Evolutionary conservation across 2,113 vertebrate species (phyloP).

Genomic region (Zosterops japonicus): DNA sequence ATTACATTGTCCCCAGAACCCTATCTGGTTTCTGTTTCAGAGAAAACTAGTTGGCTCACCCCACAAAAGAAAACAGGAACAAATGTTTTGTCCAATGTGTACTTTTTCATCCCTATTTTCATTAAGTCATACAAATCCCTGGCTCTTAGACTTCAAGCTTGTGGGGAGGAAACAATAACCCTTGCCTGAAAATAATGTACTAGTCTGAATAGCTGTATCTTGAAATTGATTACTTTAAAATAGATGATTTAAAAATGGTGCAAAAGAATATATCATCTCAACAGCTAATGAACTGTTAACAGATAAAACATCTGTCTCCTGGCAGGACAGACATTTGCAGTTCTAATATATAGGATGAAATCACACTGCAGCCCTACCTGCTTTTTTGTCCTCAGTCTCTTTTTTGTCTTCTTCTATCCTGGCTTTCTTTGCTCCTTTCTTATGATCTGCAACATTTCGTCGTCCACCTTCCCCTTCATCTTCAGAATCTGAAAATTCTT

Average conservation of each 20-base stretch:
- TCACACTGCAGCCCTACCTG: constrained; percentile 68
- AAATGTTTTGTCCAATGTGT: neutral
- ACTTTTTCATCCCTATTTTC: neutral
- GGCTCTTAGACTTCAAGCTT: neutral
- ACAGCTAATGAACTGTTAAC: neutral
- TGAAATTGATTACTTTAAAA: neutral
- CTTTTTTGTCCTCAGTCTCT: constrained; percentile 88
- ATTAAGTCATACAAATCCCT: neutral
- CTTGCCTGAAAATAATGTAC: neutral
- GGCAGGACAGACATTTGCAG: neutral
- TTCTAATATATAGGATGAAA: neutral
- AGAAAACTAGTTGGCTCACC: neutral
- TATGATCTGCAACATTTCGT: constrained; percentile 87
- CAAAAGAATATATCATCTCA: neutral
- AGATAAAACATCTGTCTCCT: neutral
- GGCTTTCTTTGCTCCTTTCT: constrained; percentile 87
- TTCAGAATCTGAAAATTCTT: constrained; percentile 94
- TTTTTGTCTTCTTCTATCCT: constrained; percentile 90
- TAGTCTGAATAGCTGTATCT: neutral
- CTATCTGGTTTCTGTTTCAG: neutral
- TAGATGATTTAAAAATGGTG: neutral
- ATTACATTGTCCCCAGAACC: neutral
- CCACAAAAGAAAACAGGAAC: neutral
- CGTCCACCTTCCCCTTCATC: constrained; percentile 92
- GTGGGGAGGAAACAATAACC: neutral